Base-by-base conservation (phyloP, 2,797 vertebrate species). In the Neostethus bicornis region DNA sequence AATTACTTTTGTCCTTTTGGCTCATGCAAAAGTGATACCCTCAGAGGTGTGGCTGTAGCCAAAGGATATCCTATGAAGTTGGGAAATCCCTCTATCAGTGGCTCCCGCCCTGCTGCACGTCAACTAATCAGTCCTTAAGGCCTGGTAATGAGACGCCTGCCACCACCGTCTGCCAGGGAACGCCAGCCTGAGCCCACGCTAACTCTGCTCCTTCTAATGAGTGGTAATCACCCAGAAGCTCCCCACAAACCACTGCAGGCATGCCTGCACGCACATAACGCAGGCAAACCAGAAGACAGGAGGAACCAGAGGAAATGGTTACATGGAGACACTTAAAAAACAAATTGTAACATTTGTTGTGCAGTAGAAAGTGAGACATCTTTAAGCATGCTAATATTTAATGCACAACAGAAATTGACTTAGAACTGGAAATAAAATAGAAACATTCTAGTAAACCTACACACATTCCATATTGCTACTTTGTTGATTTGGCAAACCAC, bases 1-100 rank as follows among this genome's bases (percentile, higher is more conserved):
- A 77, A 80, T 82, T 83, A 85, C 82, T 83, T 80, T 81, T 86
- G 86, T 89, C 86, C 84, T 44, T 73, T 80, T 59, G 77, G 72
- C 81, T 84, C 77, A 74, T 54, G 38, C 83, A 83, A 86, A 87
- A 83, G 79, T 76, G 86, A 87, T 89, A 86, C 88, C 81, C 81
- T 83, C 71, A 70, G 80, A 86, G 89, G 88, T 83, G 87, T 85
- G 87, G 86, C 86, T 71, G 65, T 61, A 73, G 85, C 85, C 81
- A 83, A 88, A 90, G 90, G 88, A 90, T 90, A 90, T 90, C 89
- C 89, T 90, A 86, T 87, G 85, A 81, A 88, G 88, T 90, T 81
- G 87, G 90, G 87, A 91, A 90, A 89, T 87, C 87, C 87, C 87
- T 87, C 85, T 82, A 85, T 88, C 80, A 73, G 63, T 26, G 71